These are phyloP conservation scores for Parazoanthus atlanticus DNA, from an alignment of 92 coral and sea anemone species.

Conservation along the genomic window DNA sequence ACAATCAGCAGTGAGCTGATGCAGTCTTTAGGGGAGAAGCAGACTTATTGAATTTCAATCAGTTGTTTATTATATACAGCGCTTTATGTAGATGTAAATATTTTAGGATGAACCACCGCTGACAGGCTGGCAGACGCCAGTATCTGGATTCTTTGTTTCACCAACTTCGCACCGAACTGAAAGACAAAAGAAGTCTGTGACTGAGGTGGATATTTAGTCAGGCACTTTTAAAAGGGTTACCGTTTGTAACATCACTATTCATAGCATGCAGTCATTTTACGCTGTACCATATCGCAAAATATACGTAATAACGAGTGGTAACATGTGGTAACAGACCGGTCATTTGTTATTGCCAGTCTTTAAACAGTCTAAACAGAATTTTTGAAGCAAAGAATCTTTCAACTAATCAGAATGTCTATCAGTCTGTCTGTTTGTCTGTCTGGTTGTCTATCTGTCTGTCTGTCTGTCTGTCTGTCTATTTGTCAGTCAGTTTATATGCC, in stretches of 20 bases:
- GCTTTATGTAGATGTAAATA: background rate
- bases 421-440: background rate
- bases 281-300: no score
- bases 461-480: background rate
- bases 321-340: no score
- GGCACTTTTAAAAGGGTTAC: no score
- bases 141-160: slow-evolving; percentile 13
- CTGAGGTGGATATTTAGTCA: no score
- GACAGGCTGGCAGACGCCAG: slow-evolving; percentile 7
- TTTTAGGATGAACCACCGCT: slow-evolving; percentile 5
- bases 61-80: background rate
- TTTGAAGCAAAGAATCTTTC: no score
- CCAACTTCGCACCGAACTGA: slow-evolving; percentile 1
- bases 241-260: no score
- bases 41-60: background rate
- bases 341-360: no score
- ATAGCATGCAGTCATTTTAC: no score
- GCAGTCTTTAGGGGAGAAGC: background rate
- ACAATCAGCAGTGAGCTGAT: background rate
- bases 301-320: no score
- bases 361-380: no score
- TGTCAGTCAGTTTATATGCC: background rate
- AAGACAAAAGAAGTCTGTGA: background rate
- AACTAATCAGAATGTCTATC: no score
- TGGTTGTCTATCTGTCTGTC: background rate